Conservation (phyloP, 2,113 vertebrate genomes). For the Neomonachus schauinslandi region DNA sequence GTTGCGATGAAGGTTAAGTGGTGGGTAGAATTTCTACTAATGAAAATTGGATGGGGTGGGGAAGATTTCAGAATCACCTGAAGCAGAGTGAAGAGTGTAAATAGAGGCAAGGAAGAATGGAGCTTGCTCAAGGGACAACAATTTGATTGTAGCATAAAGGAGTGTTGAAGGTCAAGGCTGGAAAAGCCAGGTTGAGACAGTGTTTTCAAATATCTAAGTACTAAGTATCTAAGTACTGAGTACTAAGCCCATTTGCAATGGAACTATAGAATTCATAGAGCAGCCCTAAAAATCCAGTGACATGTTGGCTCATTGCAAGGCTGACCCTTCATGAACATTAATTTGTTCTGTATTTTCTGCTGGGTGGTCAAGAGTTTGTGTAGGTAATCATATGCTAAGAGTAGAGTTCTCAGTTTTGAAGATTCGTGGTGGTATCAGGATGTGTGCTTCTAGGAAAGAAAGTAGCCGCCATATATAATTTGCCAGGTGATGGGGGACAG, state of each 20-base stretch:
- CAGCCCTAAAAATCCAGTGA: not conserved
- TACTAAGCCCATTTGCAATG: not conserved
- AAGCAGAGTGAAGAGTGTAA: not conserved
- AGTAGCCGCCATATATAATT: not conserved
- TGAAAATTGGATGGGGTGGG: not conserved
- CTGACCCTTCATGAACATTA: not conserved
- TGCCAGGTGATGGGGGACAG: not conserved
- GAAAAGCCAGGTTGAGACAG: not conserved
- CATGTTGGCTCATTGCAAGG: not conserved
- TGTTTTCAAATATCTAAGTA: not conserved
- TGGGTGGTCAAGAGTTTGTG: not conserved
- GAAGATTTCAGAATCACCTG: not conserved
- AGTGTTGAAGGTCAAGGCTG: not conserved
- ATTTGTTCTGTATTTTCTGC: not conserved
- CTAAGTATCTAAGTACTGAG: not conserved
- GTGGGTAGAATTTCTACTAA: not conserved
- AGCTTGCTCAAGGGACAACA: not conserved
- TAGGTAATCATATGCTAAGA: not conserved
- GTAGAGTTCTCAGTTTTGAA: not conserved
- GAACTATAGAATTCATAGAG: not conserved
- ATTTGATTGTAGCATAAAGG: not conserved
- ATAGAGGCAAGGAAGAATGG: not conserved
- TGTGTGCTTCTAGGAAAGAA: conserved; percentile 7
- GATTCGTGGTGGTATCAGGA: not conserved
- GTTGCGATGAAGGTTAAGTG: not conserved